These are phyloP conservation scores for Lasioglossum villosulum DNA, from an alignment of 2,888 invertebrate species.

Conservation along the genomic window DNA sequence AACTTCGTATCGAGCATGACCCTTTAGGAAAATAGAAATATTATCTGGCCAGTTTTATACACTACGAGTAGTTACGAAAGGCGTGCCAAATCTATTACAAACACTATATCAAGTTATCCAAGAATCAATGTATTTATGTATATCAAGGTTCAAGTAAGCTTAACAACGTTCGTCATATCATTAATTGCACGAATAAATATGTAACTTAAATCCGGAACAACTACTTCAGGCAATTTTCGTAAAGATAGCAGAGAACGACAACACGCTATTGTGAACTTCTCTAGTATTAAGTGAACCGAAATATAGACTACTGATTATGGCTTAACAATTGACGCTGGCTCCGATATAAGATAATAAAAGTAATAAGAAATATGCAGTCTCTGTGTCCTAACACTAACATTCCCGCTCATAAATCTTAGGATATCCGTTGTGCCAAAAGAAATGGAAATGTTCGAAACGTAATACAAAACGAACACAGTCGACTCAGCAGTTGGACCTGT, in stretches of 20 bases:
- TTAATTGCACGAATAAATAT: neutral
- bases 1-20: neutral
- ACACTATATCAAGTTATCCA: neutral
- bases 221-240: neutral
- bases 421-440: neutral
- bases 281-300: neutral
- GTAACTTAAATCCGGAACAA: neutral
- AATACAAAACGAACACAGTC: neutral
- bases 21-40: neutral
- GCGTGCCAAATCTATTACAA: neutral
- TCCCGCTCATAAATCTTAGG: neutral
- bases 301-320: neutral
- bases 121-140: neutral
- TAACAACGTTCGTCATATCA: neutral
- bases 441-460: neutral
- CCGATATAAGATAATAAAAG: neutral
- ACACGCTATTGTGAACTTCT: neutral
- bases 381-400: constrained; percentile 12
- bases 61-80: neutral
- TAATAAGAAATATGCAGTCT: constrained; percentile 11
- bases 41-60: neutral
- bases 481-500: neutral
- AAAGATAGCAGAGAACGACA: neutral
- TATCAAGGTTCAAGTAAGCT: neutral
- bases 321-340: constrained; percentile 8